phyloP scores from a whole-genome alignment of 1,140 invertebrate genomes.

The Dysdera silvatica region DNA sequence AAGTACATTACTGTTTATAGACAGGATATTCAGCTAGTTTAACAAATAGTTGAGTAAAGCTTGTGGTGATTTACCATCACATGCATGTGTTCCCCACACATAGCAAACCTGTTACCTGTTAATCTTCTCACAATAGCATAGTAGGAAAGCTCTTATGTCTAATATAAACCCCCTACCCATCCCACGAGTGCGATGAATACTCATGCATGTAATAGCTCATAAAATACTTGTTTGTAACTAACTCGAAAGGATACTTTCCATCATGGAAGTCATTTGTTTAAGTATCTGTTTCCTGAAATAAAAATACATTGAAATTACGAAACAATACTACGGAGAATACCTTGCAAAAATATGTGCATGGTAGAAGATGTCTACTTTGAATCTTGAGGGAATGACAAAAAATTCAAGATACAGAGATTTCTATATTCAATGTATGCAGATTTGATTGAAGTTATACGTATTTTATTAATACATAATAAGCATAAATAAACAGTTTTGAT shows the following conservation, averaged over 20 bases:
- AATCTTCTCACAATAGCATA: neutral
- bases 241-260: slow-evolving; percentile 75
- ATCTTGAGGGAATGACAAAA: neutral
- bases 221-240: neutral
- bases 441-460: neutral
- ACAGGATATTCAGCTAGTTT: too few species aligned
- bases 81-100: neutral
- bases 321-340: neutral
- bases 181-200: neutral
- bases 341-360: too few species aligned
- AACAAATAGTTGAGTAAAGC: too few species aligned
- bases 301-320: neutral
- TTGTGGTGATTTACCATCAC: too few species aligned
- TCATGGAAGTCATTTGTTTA: slow-evolving; percentile 54
- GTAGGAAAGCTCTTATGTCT: neutral
- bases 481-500: too few species aligned
- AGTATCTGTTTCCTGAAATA: neutral
- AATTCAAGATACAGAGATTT: neutral
- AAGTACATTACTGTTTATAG: too few species aligned
- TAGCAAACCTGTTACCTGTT: neutral
- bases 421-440: neutral
- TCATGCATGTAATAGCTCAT: neutral
- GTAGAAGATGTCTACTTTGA: neutral
- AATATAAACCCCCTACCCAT: neutral
- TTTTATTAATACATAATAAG: too few species aligned